A percentile compares a stretch with the other conserved stretches of the same genome.
Conservation (phyloP, 2,113 vertebrate genomes). For the Tupaia chinensis region DNA sequence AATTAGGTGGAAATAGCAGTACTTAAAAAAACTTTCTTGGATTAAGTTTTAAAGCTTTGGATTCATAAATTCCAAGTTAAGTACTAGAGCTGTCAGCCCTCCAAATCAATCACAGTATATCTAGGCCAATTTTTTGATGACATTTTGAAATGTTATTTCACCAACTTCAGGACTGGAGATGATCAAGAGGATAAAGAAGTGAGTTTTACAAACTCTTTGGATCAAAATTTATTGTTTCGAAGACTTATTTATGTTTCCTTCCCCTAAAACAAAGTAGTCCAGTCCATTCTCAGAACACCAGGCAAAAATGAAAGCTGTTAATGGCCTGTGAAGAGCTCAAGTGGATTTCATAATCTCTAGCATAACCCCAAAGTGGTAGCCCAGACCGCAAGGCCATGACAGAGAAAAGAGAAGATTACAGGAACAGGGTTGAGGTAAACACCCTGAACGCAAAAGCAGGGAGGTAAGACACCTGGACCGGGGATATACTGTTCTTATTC, state of each 20-base stretch:
- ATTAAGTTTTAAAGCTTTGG: slow-evolving; percentile 86
- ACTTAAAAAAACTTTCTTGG: slow-evolving; percentile 85
- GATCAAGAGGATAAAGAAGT: slow-evolving; percentile 30
- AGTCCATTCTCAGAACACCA: background rate
- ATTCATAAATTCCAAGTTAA: slow-evolving; percentile 86
- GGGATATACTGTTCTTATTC: background rate
- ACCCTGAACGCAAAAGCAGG: background rate
- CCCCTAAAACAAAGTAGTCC: background rate
- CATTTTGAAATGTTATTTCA: slow-evolving; percentile 73
- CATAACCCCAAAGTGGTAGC: background rate
- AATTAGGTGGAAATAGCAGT: slow-evolving; percentile 87
- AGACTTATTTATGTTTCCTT: background rate
- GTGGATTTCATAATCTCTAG: background rate
- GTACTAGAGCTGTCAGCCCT: slow-evolving; percentile 76
- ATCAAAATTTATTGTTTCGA: slow-evolving; percentile 55
- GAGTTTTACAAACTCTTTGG: slow-evolving; percentile 60
- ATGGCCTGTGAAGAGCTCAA: background rate
- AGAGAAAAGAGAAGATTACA: too few species aligned
- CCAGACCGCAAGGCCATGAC: background rate
- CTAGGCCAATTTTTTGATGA: slow-evolving; percentile 64
- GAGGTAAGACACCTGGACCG: background rate
- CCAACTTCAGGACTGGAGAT: background rate
- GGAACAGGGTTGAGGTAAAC: too few species aligned
- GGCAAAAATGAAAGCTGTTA: background rate
- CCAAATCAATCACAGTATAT: slow-evolving; percentile 56